Evolutionary conservation across 2,888 invertebrate species (phyloP).

Genomic region (Cephus runcator): DNA sequence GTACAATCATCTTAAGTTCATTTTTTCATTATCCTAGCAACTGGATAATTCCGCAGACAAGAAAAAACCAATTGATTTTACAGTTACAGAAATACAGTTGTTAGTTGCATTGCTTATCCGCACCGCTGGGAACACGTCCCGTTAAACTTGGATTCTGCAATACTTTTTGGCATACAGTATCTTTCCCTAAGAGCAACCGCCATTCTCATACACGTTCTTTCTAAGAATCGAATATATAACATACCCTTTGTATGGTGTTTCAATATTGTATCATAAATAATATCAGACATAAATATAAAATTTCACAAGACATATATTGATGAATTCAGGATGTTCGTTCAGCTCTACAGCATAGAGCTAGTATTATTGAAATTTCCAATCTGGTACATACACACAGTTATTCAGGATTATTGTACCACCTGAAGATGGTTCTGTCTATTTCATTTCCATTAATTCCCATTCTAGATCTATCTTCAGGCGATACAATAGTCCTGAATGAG

Average conservation of each 20-base stretch:
- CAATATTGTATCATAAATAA: neutral
- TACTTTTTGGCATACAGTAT: neutral
- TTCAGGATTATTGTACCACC: too few relatives aligned
- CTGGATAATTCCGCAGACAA: neutral
- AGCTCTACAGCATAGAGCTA: neutral
- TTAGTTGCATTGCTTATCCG: neutral
- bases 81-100: neutral
- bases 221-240: neutral
- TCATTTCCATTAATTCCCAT: too few relatives aligned
- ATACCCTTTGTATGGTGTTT: neutral
- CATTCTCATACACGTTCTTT: neutral
- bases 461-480: too few relatives aligned
- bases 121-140: neutral
- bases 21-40: neutral
- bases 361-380: neutral
- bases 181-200: neutral
- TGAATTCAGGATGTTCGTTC: neutral
- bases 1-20: neutral
- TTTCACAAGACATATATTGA: neutral
- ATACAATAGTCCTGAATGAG: too few relatives aligned
- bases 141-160: neutral
- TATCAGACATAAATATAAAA: neutral
- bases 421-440: too few relatives aligned
- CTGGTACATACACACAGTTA: neutral
- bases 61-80: neutral